Evolutionary conservation across 2,113 vertebrate genomes (phyloP).

Genomic region (Triplophysa rosa): DNA sequence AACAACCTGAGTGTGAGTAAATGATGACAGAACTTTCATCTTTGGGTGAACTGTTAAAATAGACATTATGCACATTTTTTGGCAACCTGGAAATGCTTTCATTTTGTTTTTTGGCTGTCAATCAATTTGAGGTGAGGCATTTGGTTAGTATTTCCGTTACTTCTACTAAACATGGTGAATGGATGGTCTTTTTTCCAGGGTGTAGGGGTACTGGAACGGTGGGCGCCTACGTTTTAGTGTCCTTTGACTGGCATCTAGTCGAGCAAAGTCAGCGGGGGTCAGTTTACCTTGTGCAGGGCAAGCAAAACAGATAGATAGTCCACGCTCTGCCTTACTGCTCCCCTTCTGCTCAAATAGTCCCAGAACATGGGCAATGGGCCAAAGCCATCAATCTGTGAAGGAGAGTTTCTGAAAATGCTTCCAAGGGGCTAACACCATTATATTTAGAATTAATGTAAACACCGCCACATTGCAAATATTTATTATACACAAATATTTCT

Average conservation of each 20-base stretch:
- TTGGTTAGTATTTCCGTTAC: conserved; percentile 19
- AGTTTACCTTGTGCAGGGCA: conserved; percentile 77
- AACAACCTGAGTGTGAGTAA: too few species aligned
- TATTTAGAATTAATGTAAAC: conserved; percentile 9
- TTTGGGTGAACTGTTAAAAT: too few species aligned
- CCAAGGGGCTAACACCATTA: conserved; percentile 21
- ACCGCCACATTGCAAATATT: conserved; percentile 19
- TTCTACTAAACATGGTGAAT: conserved; percentile 18
- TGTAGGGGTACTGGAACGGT: conserved; percentile 56
- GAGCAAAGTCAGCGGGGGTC: conserved; percentile 72
- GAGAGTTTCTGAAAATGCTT: conserved; percentile 60
- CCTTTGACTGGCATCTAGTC: conserved; percentile 69
- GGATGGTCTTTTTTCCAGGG: conserved; percentile 30
- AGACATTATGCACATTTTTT: too few species aligned
- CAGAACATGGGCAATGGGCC: conserved; percentile 75
- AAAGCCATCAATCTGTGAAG: conserved; percentile 78
- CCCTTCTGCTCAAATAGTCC: conserved; percentile 75
- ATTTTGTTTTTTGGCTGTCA: not conserved
- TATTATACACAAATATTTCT: conserved; percentile 48
- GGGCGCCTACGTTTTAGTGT: conserved; percentile 64
- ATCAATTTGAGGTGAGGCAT: not conserved
- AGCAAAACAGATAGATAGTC: conserved; percentile 79
- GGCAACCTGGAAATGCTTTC: too few species aligned
- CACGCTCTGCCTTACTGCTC: conserved; percentile 57
- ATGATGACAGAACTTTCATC: too few species aligned